Percentiles rank a stretch among this genome's conserved stretches.
Evolutionary conservation across 2,888 invertebrate genomes (phyloP).

Genomic region (Bhutanitis thaidina): DNA sequence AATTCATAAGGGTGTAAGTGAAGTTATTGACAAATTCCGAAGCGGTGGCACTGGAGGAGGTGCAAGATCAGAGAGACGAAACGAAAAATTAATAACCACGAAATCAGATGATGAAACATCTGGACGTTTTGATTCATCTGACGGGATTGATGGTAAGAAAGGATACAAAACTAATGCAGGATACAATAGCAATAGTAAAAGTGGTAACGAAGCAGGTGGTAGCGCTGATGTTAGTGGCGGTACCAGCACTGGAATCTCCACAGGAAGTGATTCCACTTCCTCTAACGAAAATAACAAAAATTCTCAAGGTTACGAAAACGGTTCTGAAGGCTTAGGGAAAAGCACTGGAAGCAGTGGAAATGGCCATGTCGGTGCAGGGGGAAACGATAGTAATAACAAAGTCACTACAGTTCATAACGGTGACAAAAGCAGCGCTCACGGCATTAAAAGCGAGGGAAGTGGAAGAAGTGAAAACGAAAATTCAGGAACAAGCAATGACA

Average conservation of each 20-base stretch:
- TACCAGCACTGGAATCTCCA: slow-evolving; percentile 30
- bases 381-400: too few species aligned
- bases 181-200: slow-evolving; percentile 39
- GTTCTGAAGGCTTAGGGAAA: slow-evolving; percentile 21
- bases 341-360: background rate
- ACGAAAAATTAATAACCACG: slow-evolving; percentile 47
- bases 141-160: slow-evolving; percentile 46
- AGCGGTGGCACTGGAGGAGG: background rate
- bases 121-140: slow-evolving; percentile 67
- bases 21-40: background rate
- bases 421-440: too few species aligned
- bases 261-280: slow-evolving; percentile 25
- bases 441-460: too few species aligned
- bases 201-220: slow-evolving; percentile 4
- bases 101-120: slow-evolving; percentile 67
- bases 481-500: too few species aligned
- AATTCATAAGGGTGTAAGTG: slow-evolving; percentile 22
- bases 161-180: slow-evolving; percentile 66
- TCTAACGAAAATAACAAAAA: background rate
- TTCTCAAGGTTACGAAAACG: slow-evolving; percentile 25
- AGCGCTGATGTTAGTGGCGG: slow-evolving; percentile 7
- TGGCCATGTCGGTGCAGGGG: too few species aligned
- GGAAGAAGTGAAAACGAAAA: too few species aligned
- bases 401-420: too few species aligned
- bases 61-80: background rate